A percentile compares a stretch with the other conserved stretches of the same genome.
These are phyloP conservation scores for Ophion obscuratus DNA, from an alignment of 2,888 invertebrate species.

Conservation along the genomic window DNA sequence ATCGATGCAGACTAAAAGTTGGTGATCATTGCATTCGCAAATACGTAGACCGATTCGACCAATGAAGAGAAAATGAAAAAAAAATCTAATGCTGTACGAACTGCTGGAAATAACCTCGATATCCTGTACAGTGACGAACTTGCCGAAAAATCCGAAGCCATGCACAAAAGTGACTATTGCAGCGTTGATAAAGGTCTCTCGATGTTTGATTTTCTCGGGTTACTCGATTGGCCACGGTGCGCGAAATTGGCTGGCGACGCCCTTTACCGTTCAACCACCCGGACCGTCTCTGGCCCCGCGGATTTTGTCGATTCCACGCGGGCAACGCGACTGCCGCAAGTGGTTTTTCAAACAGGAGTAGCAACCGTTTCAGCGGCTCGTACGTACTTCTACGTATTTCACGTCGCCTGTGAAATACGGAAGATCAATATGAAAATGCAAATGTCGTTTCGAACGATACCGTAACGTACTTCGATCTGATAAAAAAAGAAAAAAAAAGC, in stretches of 20 bases:
- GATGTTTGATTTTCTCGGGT: conserved; percentile 41
- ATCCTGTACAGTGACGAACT: background rate
- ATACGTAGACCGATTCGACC: background rate
- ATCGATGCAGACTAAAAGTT: background rate
- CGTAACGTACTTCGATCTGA: background rate
- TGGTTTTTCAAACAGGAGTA: conserved; percentile 33
- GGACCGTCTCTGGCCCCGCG: background rate
- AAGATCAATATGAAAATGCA: conserved; percentile 3
- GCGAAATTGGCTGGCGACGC: conserved; percentile 38
- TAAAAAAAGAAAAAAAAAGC: background rate
- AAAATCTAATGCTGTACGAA: background rate
- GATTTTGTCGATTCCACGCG: conserved; percentile 29
- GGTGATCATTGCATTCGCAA: background rate
- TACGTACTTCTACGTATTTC: background rate
- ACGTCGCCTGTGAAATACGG: conserved; percentile 11
- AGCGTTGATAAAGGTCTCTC: conserved; percentile 35
- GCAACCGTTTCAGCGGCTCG: conserved; percentile 18
- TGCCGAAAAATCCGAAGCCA: background rate
- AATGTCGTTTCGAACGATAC: background rate
- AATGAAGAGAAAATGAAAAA: background rate
- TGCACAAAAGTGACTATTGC: conserved; percentile 2
- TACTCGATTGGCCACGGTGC: conserved; percentile 27
- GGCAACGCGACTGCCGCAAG: conserved; percentile 31
- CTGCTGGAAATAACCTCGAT: conserved; percentile 1
- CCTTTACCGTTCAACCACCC: conserved; percentile 25